Base-by-base conservation (phyloP, 1,140 invertebrate species). In the Drosophila arizonae region DNA sequence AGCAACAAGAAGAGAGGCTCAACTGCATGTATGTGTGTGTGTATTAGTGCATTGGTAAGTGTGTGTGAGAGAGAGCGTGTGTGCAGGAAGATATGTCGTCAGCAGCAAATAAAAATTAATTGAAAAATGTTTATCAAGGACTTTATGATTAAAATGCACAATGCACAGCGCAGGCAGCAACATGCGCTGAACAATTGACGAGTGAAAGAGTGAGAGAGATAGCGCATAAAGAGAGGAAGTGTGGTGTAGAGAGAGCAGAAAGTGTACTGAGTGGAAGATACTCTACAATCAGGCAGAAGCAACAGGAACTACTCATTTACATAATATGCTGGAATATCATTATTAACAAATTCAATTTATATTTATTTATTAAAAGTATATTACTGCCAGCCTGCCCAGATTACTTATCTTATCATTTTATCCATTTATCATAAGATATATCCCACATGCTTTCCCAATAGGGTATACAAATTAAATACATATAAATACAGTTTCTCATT, bases 101-200 rank as follows among this genome's bases (percentile, higher is more conserved):
- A 68, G 72, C 82, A 87, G 82, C 82, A 87, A 79, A 87, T 87
- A 88, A 87, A 87, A 87, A 82, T 87, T 87, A 87, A 87, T 87
- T 87, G 84, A 87, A 87, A 87, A 87, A 87, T 87, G 84, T 87
- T 87, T 87, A 87, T 88, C 84, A 87, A 87, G 84, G 84, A 87
- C 79, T 77, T 82, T 87, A 55, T 72, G 72, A 74, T 76, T 73
- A 79, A 72, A 76, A 82, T 70, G 64, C 65, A 61, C 33, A 50
- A 26, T 30, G 48, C 17, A 54, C 10, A 48, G 61, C 10, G 28
- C 26, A 30, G n/a, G 50, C 28, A 65, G 69, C 70, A 33, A 46
- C 51, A 57, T 24, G 48, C 13, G 51, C 9, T 52, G 45, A 24
- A 39, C 28, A 43, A 9, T 9, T 46, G 6, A 33, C 33, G 30